These are phyloP conservation scores for Brachionus koreanus DNA, from an alignment of 1,140 invertebrate genomes.

Conservation along the genomic window DNA sequence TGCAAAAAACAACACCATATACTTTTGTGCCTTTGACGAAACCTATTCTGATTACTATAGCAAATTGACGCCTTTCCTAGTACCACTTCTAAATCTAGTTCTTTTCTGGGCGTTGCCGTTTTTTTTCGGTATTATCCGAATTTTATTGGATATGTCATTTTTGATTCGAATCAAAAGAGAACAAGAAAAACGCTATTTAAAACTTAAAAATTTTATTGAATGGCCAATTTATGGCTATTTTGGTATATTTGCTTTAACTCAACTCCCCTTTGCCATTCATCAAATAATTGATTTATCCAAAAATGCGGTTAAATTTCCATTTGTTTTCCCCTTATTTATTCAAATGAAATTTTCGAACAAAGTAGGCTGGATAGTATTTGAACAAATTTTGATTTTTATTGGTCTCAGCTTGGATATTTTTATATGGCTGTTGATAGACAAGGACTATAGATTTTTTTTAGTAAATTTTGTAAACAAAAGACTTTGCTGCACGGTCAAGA, in stretches of 20 bases:
- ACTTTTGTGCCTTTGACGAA: constrained; percentile 42
- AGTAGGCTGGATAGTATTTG: constrained; percentile 8
- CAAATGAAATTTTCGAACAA: constrained; percentile 37
- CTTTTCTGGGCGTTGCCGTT: neutral
- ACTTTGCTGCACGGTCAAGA: neutral
- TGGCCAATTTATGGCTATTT: constrained; percentile 30
- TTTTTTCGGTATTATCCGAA: neutral
- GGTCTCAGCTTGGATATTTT: neutral
- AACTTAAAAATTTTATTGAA: constrained; percentile 15
- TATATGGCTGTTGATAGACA: neutral
- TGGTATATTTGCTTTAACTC: neutral
- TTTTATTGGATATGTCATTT: constrained; percentile 21
- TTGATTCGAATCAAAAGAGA: constrained; percentile 10
- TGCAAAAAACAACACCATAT: neutral
- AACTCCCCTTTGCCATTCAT: neutral
- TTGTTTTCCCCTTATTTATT: constrained; percentile 41
- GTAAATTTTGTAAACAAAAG: neutral
- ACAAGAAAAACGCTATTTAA: constrained; percentile 23
- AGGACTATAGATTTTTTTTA: neutral
- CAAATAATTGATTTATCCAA: neutral
- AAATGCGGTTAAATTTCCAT: neutral
- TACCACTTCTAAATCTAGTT: neutral
- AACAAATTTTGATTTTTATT: constrained; percentile 4
- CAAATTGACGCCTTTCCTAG: neutral
- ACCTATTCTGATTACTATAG: neutral